Evolutionary conservation across 2,797 vertebrate species (phyloP).

Genomic region (Corythornis leucogaster): DNA sequence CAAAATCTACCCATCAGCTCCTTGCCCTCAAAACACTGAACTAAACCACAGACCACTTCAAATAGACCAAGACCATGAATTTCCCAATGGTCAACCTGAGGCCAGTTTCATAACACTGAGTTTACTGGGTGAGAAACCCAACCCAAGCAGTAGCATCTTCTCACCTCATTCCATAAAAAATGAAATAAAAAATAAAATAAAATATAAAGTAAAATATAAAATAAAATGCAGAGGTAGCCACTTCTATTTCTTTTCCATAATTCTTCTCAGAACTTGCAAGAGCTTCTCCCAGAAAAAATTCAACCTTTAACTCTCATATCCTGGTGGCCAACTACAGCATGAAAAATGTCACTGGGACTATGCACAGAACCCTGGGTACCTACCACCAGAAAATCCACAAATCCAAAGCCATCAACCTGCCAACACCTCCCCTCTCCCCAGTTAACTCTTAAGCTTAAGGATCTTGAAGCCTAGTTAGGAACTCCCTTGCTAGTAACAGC

Average conservation of each 20-base stretch:
- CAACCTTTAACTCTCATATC: background rate
- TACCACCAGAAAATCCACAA: background rate
- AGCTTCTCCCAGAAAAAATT: background rate
- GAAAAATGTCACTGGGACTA: fast-evolving
- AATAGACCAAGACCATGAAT: background rate
- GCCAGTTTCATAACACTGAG: background rate
- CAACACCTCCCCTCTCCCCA: background rate
- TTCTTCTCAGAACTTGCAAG: background rate
- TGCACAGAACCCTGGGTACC: background rate
- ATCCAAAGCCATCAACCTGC: background rate
- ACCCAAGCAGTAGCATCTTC: background rate
- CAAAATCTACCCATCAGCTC: background rate
- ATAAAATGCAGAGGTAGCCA: background rate
- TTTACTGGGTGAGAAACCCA: background rate
- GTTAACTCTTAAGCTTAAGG: background rate
- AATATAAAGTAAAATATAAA: too few species aligned
- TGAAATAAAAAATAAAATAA: background rate
- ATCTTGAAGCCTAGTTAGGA: background rate
- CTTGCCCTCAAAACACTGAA: background rate
- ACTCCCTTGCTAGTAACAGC: background rate
- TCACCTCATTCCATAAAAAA: background rate
- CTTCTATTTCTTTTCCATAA: background rate
- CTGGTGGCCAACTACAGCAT: background rate
- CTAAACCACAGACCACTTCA: slow-evolving; percentile 28
- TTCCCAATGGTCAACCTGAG: background rate